These are phyloP conservation scores for Neodontobutis hainanensis DNA, from an alignment of 2,113 vertebrate species.

Conservation along the genomic window DNA sequence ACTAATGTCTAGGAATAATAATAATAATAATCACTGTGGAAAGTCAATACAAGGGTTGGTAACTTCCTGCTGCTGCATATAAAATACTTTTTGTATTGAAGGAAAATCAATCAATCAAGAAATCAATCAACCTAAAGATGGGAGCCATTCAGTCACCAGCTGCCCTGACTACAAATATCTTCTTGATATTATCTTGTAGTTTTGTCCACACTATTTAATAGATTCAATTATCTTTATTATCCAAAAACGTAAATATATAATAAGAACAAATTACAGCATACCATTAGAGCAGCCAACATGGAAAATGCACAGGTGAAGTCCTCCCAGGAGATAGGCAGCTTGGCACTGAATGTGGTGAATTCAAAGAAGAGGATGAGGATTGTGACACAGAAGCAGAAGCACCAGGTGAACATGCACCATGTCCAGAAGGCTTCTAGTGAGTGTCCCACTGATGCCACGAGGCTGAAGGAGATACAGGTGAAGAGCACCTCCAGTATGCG, in stretches of 20 bases:
- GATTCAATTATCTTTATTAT: no score
- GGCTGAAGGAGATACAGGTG: conserved; percentile 83
- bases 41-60: no score
- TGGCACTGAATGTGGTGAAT: conserved; percentile 62
- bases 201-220: not conserved
- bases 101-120: no score
- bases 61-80: no score
- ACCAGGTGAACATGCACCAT: conserved; percentile 90
- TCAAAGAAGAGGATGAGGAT: conserved; percentile 84
- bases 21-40: no score
- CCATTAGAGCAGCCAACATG: conserved; percentile 85
- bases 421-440: not conserved
- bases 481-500: conserved; percentile 79
- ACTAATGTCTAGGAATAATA: not conserved
- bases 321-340: conserved; percentile 85
- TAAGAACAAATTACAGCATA: conserved; percentile 10
- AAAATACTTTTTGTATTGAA: no score
- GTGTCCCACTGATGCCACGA: conserved; percentile 73
- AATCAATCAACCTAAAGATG: no score
- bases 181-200: no score
- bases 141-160: no score
- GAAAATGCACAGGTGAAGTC: conserved; percentile 86
- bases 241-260: no score
- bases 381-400: conserved; percentile 82
- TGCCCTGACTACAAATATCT: no score